Evolutionary conservation across 2,113 vertebrate genomes (phyloP).

Genomic region (Silurus glanis): DNA sequence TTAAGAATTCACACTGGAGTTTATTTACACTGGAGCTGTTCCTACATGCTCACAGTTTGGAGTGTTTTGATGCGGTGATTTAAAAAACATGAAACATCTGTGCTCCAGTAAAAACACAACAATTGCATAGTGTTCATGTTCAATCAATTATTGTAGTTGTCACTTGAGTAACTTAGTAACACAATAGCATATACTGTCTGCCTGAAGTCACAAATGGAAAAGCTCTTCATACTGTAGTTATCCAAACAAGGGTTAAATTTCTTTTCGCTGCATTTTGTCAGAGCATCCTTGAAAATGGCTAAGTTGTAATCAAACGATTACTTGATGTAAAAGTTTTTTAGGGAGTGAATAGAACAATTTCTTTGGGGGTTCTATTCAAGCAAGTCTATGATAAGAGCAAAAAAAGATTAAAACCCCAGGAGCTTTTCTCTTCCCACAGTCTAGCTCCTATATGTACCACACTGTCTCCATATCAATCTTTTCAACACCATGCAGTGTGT

Average conservation of each 20-base stretch:
- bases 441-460: conserved; percentile 6
- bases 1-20: not conserved
- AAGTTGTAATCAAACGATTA: conserved; percentile 14
- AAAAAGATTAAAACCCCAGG: conserved; percentile 15
- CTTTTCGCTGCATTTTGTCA: not conserved
- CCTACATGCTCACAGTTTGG: not conserved
- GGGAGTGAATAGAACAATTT: conserved; percentile 5
- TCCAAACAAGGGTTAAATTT: not conserved
- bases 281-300: not conserved
- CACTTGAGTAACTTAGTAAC: not conserved
- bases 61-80: not conserved
- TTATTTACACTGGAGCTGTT: conserved; percentile 1
- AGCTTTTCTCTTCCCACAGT: conserved; percentile 2
- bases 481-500: not conserved
- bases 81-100: not conserved
- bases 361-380: not conserved
- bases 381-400: conserved; percentile 13
- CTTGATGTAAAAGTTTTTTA: conserved; percentile 18
- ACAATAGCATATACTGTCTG: not conserved
- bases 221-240: not conserved
- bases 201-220: not conserved
- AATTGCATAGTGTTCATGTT: not conserved
- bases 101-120: not conserved
- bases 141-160: not conserved
- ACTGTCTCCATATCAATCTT: conserved; percentile 21